Conservation (phyloP, 2,113 vertebrate species). For the Prochilodus magdalenae region DNA sequence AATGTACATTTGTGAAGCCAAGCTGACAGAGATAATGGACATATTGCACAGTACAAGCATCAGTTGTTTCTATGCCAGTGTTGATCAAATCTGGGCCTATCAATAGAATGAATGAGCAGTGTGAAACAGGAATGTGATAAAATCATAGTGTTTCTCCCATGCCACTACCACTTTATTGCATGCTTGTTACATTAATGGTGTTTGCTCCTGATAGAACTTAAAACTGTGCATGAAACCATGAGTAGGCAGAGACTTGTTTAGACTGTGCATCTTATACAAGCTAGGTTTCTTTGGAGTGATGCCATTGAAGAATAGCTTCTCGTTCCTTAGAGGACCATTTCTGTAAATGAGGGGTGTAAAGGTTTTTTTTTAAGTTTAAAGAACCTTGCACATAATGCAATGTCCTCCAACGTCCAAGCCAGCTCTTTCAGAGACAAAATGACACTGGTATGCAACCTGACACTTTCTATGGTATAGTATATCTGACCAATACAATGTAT, state of each 20-base stretch:
- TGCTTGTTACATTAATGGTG: constrained; percentile 55
- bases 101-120: neutral
- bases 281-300: neutral
- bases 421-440: neutral
- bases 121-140: constrained; percentile 30
- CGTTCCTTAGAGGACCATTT: neutral
- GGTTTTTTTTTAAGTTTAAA: no score
- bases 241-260: neutral
- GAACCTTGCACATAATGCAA: neutral
- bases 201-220: constrained; percentile 60
- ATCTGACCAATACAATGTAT: neutral
- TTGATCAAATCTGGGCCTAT: neutral
- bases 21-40: constrained; percentile 43
- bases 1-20: constrained; percentile 43
- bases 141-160: constrained; percentile 25
- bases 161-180: constrained; percentile 49
- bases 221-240: constrained; percentile 23
- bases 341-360: no score
- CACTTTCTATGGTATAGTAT: neutral
- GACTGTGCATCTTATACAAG: neutral
- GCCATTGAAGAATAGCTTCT: neutral
- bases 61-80: neutral
- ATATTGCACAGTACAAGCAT: constrained; percentile 31
- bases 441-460: neutral
- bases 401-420: no score